Evolutionary conservation across 2,888 invertebrate species (phyloP), one percentile per base, ranked within the genome.

Genomic region (Sinopyrophorus schimmeli): DNA sequence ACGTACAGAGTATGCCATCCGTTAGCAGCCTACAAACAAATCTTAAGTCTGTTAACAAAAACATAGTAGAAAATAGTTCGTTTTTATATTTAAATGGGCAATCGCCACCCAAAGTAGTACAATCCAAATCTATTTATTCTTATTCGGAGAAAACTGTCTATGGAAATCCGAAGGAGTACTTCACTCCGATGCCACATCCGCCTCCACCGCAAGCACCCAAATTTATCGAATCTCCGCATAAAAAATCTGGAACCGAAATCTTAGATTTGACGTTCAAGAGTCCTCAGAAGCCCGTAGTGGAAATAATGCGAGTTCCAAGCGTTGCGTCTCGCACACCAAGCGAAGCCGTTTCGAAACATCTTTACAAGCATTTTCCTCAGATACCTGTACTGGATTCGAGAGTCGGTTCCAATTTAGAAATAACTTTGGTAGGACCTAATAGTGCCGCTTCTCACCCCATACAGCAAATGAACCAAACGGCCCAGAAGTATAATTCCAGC

Each of bases 131-230:
- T 3, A 82, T 84, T 31, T 86, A 81, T 68, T 79, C 82, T 0
- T 76, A 77, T 59, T 78, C 78, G 1, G 82, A 84, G 60, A 82
- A 79, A 60, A 83, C 78, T 0, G 81, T 86, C 1, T 87, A 87
- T 58, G 86, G 86, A 0, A 84, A 87, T 69, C 87, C 87, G 0
- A 86, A 86, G 63, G 86, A 86, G 60, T 80, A 80, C 2, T 76
- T 83, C 51, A 77, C 77, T 70, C 78, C 80, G 0, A 78, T 79
- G 0, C 76, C 78, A 0, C 78, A 77, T 35, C 70, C 77, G 0
- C n/a, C n/a, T n/a, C 55, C 77, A 7, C 59, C 65, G 17, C 65
- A 67, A 46, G 57, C 68, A 0, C 77, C 76, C n/a, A 80, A 63
- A 54, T 66, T 64, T 40, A 52, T 58, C 7, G 55, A 76, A 0